Percentiles rank a stretch among this genome's conserved stretches.
Evolutionary conservation across 2,888 invertebrate genomes (phyloP).

Genomic region (Acrobasis consociella): DNA sequence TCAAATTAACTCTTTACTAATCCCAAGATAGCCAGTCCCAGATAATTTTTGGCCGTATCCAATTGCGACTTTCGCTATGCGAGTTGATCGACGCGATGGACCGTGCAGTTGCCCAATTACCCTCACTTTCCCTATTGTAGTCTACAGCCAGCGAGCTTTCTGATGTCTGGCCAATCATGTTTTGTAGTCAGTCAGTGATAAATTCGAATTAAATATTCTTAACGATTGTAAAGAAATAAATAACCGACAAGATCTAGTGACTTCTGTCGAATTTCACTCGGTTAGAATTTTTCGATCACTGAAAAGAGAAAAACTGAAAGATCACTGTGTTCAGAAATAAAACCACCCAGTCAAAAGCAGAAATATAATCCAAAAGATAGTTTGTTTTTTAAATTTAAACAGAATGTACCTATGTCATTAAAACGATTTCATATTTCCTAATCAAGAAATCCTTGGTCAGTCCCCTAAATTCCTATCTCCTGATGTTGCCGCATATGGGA

Average conservation of each 20-base stretch:
- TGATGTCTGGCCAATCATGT: conserved; percentile 15
- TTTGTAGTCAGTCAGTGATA: conserved; percentile 6
- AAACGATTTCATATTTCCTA: background rate
- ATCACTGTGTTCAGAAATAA: no score
- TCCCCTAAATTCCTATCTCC: background rate
- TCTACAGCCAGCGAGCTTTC: conserved; percentile 18
- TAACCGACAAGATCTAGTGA: background rate
- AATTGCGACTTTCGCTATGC: conserved; percentile 56
- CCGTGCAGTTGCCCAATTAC: conserved; percentile 52
- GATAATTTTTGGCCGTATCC: conserved; percentile 45
- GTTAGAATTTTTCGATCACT: background rate
- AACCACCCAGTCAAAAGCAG: no score
- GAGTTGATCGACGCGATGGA: conserved; percentile 48
- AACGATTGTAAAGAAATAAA: background rate
- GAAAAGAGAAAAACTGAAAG: no score
- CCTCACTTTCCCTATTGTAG: conserved; percentile 55
- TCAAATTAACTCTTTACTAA: background rate
- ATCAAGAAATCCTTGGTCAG: background rate
- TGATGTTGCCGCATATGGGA: conserved; percentile 5
- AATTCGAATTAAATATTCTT: background rate
- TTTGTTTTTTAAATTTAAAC: no score
- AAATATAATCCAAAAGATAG: no score
- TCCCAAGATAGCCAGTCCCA: conserved; percentile 10
- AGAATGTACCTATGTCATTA: no score
- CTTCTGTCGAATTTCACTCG: background rate